Evolutionary conservation across 2,888 invertebrate genomes (phyloP), one percentile per base, ranked within the genome.

Genomic region (Melipona beecheii): DNA sequence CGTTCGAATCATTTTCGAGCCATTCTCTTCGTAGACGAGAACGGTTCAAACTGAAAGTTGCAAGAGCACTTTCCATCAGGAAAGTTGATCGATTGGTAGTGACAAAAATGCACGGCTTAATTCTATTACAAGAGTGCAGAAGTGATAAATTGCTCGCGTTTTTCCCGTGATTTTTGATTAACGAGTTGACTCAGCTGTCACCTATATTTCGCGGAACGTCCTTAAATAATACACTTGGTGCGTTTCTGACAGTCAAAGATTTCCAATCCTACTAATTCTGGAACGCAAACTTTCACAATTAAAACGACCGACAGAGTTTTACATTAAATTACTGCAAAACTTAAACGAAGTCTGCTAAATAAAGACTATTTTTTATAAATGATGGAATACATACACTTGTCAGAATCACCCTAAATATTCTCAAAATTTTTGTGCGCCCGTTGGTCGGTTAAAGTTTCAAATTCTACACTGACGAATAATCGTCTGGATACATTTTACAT

Each of bases 11-110:
- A 43, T 56, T 71, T 70, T 36, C 36, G 56, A 31, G 24, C 19
- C 36, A 21, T 71, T 56, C 56, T 36, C n/a, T n/a, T 56, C 1
- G 21, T 56, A 56, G 6, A 19, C 24, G n/a, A 71, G n/a, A 71
- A 36, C 36, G 36, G 36, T 31, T 21, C 56, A 24, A 5, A 24
- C 56, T 15, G 56, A 71, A 71, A 71, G 56, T 56, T 70, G n/a
- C 54, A 70, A 54, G 31, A 24, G 56, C 52, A 71, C 71, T 71
- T 71, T 71, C 71, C 36, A 71, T 56, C 71, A 69, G 21, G 74
- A 64, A 65, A 73, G 72, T 64, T 52, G 64, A 64, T 54, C 43
- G 72, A 56, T 49, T 58, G 69, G 50, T 50, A 68, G 21, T 27
- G 27, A 69, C 19, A 69, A 21, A 69, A 21, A 27, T 50, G 43